phyloP scores from a whole-genome alignment of 1,140 invertebrate species.

The Drosophila mauritiana region DNA sequence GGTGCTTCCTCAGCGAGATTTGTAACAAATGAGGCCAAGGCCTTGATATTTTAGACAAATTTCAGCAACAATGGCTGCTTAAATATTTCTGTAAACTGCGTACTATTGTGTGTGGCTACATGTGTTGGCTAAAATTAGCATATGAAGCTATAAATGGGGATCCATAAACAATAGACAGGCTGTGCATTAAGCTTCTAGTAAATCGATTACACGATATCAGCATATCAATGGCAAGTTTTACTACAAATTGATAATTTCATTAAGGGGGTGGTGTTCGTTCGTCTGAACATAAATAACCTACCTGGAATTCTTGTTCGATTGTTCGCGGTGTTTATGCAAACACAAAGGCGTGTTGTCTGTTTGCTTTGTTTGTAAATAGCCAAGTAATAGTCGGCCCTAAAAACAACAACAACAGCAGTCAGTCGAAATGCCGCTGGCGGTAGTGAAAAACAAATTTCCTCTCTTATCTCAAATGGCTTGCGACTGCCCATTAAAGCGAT shows the following conservation, averaged over 20 bases:
- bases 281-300: conserved; percentile 8
- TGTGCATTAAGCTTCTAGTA: conserved; percentile 8
- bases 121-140: conserved; percentile 33
- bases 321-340: conserved; percentile 36
- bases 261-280: not conserved
- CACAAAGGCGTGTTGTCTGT: conserved; percentile 25
- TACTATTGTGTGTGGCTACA: conserved; percentile 25
- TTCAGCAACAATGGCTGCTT: conserved; percentile 17
- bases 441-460: conserved; percentile 64
- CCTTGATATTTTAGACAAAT: not conserved
- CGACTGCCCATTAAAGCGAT: conserved; percentile 61
- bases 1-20: too few species aligned
- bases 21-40: not conserved
- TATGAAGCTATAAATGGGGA: conserved; percentile 9
- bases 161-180: conserved; percentile 17
- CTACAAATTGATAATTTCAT: conserved; percentile 29
- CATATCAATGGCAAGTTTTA: conserved; percentile 54
- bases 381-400: conserved; percentile 32
- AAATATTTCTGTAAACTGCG: conserved; percentile 5
- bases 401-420: conserved; percentile 12
- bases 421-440: conserved; percentile 36
- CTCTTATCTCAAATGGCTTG: conserved; percentile 59
- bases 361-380: conserved; percentile 39
- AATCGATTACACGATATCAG: conserved; percentile 60
- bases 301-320: conserved; percentile 14